phyloP scores from a whole-genome alignment of 2,888 invertebrate genomes.

The Agonopterix heracliana region DNA sequence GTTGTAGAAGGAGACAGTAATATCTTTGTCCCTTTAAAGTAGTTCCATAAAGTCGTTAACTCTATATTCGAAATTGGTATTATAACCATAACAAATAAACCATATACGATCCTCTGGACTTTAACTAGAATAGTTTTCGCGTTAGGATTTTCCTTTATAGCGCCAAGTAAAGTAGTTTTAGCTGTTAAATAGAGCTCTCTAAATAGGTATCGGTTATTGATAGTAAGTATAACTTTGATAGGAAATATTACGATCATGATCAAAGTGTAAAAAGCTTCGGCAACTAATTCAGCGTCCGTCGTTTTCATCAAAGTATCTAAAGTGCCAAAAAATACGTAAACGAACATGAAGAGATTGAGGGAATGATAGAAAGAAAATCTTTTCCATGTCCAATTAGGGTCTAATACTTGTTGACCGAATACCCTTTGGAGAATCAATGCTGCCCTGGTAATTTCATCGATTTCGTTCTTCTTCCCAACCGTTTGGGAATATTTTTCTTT shows the following conservation, averaged over 20 bases:
- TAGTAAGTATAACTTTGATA: slow-evolving; percentile 34
- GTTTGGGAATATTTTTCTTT: slow-evolving; percentile 33
- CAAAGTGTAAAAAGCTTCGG: slow-evolving; percentile 45
- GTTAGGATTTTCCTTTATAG: slow-evolving; percentile 25
- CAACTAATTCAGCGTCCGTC: slow-evolving; percentile 25
- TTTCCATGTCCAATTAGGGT: slow-evolving; percentile 46
- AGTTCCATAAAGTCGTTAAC: slow-evolving; percentile 35
- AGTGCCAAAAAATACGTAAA: slow-evolving; percentile 47
- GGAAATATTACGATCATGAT: slow-evolving; percentile 29
- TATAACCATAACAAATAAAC: slow-evolving; percentile 22
- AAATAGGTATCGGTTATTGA: slow-evolving; percentile 27
- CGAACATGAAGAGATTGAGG: slow-evolving; percentile 22
- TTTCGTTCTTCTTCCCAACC: slow-evolving; percentile 33
- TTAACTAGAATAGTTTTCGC: slow-evolving; percentile 20
- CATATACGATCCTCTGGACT: slow-evolving; percentile 23
- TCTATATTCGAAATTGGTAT: slow-evolving; percentile 33
- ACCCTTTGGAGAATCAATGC: slow-evolving; percentile 35
- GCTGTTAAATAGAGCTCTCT: slow-evolving; percentile 32
- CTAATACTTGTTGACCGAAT: slow-evolving; percentile 45
- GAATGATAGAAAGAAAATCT: slow-evolving; percentile 29
- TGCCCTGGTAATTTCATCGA: slow-evolving; percentile 33
- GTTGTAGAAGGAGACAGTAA: slow-evolving; percentile 43
- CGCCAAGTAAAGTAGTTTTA: slow-evolving; percentile 33
- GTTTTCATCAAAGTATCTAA: slow-evolving; percentile 28
- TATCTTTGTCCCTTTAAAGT: slow-evolving; percentile 31